Conservation (phyloP, 2,113 vertebrate genomes). For the Sphyrna mokarran region DNA sequence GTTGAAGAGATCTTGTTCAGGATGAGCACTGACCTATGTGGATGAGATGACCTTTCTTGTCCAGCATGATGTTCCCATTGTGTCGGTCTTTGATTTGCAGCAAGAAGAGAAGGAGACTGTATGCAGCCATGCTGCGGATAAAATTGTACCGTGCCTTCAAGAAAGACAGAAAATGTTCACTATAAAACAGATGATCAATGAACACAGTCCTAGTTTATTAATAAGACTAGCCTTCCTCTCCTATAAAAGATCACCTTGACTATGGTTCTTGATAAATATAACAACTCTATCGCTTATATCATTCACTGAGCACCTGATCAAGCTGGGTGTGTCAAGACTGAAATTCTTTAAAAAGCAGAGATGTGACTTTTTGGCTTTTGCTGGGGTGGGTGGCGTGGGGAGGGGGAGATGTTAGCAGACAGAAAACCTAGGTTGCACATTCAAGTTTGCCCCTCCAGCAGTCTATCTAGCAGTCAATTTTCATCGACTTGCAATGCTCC, state of each 20-base stretch:
- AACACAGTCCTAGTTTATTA: neutral
- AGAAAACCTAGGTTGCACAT: neutral
- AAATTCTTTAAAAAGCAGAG: neutral
- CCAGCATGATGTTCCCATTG: constrained; percentile 98
- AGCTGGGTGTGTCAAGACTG: neutral
- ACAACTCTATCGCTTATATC: neutral
- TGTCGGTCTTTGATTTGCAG: constrained; percentile 95
- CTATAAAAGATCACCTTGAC: neutral
- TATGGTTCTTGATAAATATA: neutral
- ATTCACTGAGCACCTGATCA: neutral
- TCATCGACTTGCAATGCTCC: neutral
- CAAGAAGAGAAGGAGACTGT: constrained; percentile 88
- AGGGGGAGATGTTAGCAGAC: neutral
- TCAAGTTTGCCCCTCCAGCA: neutral
- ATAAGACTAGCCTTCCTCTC: neutral
- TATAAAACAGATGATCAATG: neutral
- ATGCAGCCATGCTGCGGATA: constrained; percentile 95
- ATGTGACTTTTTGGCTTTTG: neutral
- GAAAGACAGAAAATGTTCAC: constrained; percentile 32
- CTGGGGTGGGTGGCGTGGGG: neutral
- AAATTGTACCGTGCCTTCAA: constrained; percentile 91
- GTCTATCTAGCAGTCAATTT: neutral
- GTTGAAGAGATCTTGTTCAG: neutral
- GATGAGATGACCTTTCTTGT: constrained; percentile 90
- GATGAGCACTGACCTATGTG: constrained; percentile 76